Base-by-base conservation (phyloP, 2,888 invertebrate species). In the Tolmerus cingulatus region DNA sequence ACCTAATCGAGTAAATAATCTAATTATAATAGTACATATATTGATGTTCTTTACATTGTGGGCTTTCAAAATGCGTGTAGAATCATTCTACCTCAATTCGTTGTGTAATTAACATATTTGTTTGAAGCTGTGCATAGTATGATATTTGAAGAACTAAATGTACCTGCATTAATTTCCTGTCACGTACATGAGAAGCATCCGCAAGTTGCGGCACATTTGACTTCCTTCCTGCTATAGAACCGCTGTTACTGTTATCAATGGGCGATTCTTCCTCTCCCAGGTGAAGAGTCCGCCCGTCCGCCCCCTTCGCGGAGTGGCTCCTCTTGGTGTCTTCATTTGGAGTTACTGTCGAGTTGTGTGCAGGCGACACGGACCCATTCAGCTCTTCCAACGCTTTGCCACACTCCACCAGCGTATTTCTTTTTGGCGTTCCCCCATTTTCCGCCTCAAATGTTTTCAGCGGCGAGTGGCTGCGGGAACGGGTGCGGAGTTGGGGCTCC, bases 111-210 rank as follows among this genome's bases (percentile, higher is more conserved):
- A 12, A 46, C 43, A 46, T 46, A 43, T 46, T 16, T 46, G 14
- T 12, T 46, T 12, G 14, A 0, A 4, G 4, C 1, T 16, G 14
- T 14, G 43, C 14, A 46, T 16, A 46, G 4, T 14, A 5, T 2
- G 2, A 43, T 51, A 51, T 51, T 51, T 5, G 19, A 14, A 66
- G 12, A 74, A 74, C 40, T 78, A 86, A 76, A 79, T 37, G 78
- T 89, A 89, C 89, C 89, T 89, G 88, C 81, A 86, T 87, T 27
- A 34, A 66, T 86, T 89, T 89, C 89, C 89, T 86, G 87, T 88
- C 89, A 89, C 89, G 89, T 87, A 88, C 14, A 19, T 46, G 27
- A 76, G 40, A 34, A 74, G 78, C 84, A 84, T 88, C 88, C 88
- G 87, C 78, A 79, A 57, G 27, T 27, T 82, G 79, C 43, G 23